Evolutionary conservation across 2,888 invertebrate species (phyloP).

Genomic region (Erebia epiphron): DNA sequence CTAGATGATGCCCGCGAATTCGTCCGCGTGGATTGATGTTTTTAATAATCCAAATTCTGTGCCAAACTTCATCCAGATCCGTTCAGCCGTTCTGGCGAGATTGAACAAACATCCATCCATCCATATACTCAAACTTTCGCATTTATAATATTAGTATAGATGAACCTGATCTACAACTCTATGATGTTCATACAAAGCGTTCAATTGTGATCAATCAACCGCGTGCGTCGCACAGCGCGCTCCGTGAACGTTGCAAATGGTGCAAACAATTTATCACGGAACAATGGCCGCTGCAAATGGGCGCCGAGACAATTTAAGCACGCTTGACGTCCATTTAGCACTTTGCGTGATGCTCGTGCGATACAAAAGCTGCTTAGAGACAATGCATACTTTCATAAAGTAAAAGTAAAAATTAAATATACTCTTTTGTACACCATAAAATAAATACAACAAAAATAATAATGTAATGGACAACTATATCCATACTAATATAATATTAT

Average conservation of each 20-base stretch:
- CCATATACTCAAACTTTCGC: not conserved
- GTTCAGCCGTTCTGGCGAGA: too few relatives aligned
- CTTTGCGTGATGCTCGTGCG: conserved; percentile 28
- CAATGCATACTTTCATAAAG: too few relatives aligned
- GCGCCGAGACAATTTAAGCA: conserved; percentile 43
- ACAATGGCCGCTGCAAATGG: conserved; percentile 42
- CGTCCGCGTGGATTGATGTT: too few relatives aligned
- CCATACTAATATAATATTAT: too few relatives aligned
- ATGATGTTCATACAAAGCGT: conserved; percentile 4
- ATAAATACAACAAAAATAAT: too few relatives aligned
- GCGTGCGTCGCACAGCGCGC: conserved; percentile 28
- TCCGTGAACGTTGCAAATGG: conserved; percentile 39
- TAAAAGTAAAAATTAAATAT: too few relatives aligned
- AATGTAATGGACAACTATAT: too few relatives aligned
- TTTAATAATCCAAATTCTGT: too few relatives aligned
- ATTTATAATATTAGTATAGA: not conserved
- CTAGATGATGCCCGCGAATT: too few relatives aligned
- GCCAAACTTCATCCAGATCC: not conserved
- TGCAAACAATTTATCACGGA: conserved; percentile 44
- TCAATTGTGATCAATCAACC: conserved; percentile 35
- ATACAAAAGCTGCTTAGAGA: conserved; percentile 1
- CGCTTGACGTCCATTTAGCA: conserved; percentile 41
- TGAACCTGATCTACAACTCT: not conserved
- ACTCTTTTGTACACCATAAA: too few relatives aligned
- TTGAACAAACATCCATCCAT: too few relatives aligned